Base-by-base conservation (phyloP, 2,797 vertebrate genomes). In the Hybognathus amarus region DNA sequence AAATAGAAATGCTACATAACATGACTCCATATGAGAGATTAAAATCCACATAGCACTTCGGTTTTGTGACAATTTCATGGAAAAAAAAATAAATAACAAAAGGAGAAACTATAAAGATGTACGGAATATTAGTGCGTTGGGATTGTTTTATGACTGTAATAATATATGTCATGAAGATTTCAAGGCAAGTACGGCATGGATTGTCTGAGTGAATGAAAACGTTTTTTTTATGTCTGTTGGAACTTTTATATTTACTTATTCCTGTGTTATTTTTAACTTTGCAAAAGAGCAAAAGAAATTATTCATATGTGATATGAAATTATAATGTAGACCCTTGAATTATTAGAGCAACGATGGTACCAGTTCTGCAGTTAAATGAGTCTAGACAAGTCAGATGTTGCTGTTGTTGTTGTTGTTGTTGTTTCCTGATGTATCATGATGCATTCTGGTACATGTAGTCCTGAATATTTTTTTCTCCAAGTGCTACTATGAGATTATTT, bases 371-470 rank as follows among this genome's bases (percentile, higher is more conserved):
- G 89, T 90, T 88, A 85, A 87, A 88, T 85, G 73, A 87, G 89
- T 89, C 83, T 90, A 90, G 88, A 89, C 30, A 69, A 89, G 88
- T 91, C 91, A 70, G 86, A 91, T 89, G 91, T 91, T 92, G 88
- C 89, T 89, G 91, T 91, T 93, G 87, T 78, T 85, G 86, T 90
- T 92, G 61, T 76, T 87, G 87, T 87, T 68, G 87, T 81, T 86
- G 87, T 90, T 92, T 93, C 84, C 87, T 92, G 92, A 90, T 92
- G 92, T 91, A 90, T 93, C 91, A 91, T 90, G 88, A 91, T 92
- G 90, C 93, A 94, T 94, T 92, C 90, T 93, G 92, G 92, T 94
- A 91, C 89, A 89, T 92, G 91, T 93, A 93, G 92, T 95, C 91
- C 89, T 89, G 90, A 88, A 87, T 79, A 30, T 87, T 77, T 86